Conservation (phyloP, 2,113 vertebrate genomes). For the Chaenocephalus aceratus region DNA sequence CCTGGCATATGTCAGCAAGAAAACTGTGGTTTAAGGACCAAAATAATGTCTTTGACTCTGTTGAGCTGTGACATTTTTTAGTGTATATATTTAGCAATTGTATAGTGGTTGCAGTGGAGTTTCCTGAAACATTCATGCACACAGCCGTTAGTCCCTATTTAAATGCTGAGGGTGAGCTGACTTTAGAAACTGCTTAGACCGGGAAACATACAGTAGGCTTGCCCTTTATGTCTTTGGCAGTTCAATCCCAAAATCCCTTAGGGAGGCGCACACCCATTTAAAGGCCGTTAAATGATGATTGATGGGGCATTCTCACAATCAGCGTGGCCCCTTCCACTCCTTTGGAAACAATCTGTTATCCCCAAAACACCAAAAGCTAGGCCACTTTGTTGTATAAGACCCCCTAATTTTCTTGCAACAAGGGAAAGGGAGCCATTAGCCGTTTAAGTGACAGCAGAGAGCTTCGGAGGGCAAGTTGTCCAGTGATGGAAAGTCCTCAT, state of each 20-base stretch:
- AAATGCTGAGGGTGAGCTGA: slow-evolving; percentile 36
- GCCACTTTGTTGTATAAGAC: slow-evolving; percentile 72
- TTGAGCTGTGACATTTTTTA: not conserved
- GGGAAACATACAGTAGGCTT: slow-evolving; percentile 62
- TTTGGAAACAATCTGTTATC: slow-evolving; percentile 80
- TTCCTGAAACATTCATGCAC: slow-evolving; percentile 27
- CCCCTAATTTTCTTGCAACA: slow-evolving; percentile 72
- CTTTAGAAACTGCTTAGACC: slow-evolving; percentile 66
- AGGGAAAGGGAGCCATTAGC: slow-evolving; percentile 72
- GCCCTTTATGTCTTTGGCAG: slow-evolving; percentile 65
- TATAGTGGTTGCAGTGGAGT: slow-evolving; percentile 1
- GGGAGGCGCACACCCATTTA: slow-evolving; percentile 73
- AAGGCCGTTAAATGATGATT: slow-evolving; percentile 80
- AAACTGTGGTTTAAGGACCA: slow-evolving; percentile 6
- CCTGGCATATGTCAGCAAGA: slow-evolving; percentile 24
- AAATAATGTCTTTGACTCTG: no score
- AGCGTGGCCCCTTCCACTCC: slow-evolving; percentile 60
- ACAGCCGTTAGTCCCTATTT: not conserved
- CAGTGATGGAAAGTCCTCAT: slow-evolving; percentile 66
- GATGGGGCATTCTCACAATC: slow-evolving; percentile 72
- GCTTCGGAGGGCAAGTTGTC: slow-evolving; percentile 70
- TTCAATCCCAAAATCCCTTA: slow-evolving; percentile 67
- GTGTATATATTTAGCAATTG: slow-evolving; percentile 1
- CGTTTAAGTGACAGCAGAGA: slow-evolving; percentile 74
- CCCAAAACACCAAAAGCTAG: slow-evolving; percentile 64